Base-by-base conservation (phyloP, 2,797 vertebrate species). In the Sorex maritimensis region DNA sequence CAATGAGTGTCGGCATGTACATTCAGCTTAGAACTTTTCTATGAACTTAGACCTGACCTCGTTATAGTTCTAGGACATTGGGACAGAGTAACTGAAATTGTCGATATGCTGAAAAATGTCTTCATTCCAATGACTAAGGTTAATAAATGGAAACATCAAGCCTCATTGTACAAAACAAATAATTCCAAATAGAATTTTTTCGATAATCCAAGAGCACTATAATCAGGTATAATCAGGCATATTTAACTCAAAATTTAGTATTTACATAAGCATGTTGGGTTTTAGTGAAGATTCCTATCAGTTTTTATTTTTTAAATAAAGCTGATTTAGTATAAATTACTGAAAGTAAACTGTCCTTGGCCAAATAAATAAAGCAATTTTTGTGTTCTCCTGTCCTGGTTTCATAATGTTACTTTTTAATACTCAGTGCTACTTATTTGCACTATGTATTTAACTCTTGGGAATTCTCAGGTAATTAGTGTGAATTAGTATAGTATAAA, bases 241-340 rank as follows among this genome's bases (percentile, higher is more conserved):
- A 44, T 80, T 93, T 91, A 91, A 74, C 86, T 95, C 11, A 67
- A 67, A 91, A 23, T 93, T 96, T 82, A 85, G 63, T 80, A 93
- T 94, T 0, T 2, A 72, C 95, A 78, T 91, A 91, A 79, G 13
- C 7, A 77, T 81, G 49, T 30, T 72, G 69, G 52, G 21, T 65
- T 77, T 92, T 58, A 72, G 68, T 73, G 11, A 95, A 63, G 63
- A 26, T 23, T 83, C 75, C 41, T 79, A 89, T 91, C 49, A 86
- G 61, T 28, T 26, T 97, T 97, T 95, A 96, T 90, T 67, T 71
- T 93, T 96, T 94, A 34, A 96, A 92, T 97, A 96, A 97, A 96
- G 94, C 21, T 96, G 88, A 44, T 93, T 95, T 85, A 78, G 84
- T 86, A 68, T 44, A 72, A 93, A 91, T 96, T 95, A 90, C 63